These are phyloP conservation scores for Megalops atlanticus DNA, from an alignment of 2,113 vertebrate genomes.

Conservation along the genomic window DNA sequence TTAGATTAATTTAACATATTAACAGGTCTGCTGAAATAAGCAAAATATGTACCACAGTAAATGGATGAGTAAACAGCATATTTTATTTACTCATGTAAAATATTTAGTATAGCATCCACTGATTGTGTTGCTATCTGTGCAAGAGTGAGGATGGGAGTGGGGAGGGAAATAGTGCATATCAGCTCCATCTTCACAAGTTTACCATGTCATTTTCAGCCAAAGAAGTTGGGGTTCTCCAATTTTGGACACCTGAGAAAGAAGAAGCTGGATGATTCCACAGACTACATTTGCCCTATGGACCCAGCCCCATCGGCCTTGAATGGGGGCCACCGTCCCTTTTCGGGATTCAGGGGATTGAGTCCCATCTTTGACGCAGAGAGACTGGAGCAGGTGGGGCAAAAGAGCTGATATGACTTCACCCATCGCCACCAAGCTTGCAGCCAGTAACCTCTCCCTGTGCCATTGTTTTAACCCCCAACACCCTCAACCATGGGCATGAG, in stretches of 20 bases:
- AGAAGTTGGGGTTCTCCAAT: conserved; percentile 91
- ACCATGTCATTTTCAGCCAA: conserved; percentile 74
- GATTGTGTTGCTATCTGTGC: no score
- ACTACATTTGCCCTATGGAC: conserved; percentile 91
- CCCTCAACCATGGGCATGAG: conserved; percentile 57
- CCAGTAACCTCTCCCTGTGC: conserved; percentile 43
- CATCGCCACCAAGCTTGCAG: conserved; percentile 34
- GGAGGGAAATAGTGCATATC: background rate
- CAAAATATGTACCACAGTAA: no score
- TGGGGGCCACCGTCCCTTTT: conserved; percentile 71
- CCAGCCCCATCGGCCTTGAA: conserved; percentile 55
- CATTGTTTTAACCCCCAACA: conserved; percentile 59
- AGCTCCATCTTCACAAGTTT: background rate
- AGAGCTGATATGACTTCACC: conserved; percentile 58
- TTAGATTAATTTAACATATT: no score
- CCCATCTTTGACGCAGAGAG: conserved; percentile 71
- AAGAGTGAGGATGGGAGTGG: background rate
- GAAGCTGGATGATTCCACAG: conserved; percentile 85
- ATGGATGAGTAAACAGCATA: no score
- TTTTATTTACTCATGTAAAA: background rate
- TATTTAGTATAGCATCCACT: no score
- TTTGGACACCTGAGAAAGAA: conserved; percentile 88
- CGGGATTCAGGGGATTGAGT: conserved; percentile 73
- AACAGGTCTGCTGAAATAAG: background rate
- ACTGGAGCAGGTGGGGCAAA: conserved; percentile 86